Evolutionary conservation across 2,888 invertebrate genomes (phyloP).

Genomic region (Corythucha ciliata): DNA sequence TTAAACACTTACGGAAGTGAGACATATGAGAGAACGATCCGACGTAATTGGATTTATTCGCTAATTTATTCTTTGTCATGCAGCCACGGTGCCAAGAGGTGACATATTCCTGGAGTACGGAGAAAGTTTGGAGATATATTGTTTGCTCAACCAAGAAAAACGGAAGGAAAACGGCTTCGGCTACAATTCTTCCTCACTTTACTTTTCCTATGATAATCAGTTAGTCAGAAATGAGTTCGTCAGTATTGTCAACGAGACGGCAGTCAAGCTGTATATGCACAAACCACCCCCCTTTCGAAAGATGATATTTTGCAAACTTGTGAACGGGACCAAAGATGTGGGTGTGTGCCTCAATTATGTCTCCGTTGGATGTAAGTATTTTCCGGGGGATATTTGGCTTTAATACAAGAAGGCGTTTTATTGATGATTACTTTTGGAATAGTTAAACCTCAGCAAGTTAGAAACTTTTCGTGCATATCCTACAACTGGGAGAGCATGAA

Average conservation of each 20-base stretch:
- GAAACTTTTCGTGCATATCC: slow-evolving; percentile 63
- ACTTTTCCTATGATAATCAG: slow-evolving; percentile 43
- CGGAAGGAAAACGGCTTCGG: slow-evolving; percentile 39
- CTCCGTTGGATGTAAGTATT: slow-evolving; percentile 49
- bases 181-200: slow-evolving; percentile 47
- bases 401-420: neutral
- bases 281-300: slow-evolving; percentile 47
- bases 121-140: slow-evolving; percentile 53
- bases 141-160: slow-evolving; percentile 48
- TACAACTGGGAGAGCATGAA: slow-evolving; percentile 62
- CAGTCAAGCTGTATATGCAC: slow-evolving; percentile 50
- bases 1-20: slow-evolving; percentile 30
- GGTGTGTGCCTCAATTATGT: slow-evolving; percentile 50
- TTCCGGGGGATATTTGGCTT: no score
- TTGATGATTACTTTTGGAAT: neutral
- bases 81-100: slow-evolving; percentile 47
- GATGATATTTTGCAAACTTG: slow-evolving; percentile 44
- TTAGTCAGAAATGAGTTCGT: slow-evolving; percentile 44
- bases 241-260: slow-evolving; percentile 52
- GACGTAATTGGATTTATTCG: neutral
- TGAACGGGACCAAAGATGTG: slow-evolving; percentile 36
- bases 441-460: slow-evolving; percentile 54
- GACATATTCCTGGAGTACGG: slow-evolving; percentile 52
- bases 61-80: slow-evolving; percentile 20
- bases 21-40: neutral